Conservation (phyloP, 2,113 vertebrate genomes). For the Siphamia tubifer region DNA sequence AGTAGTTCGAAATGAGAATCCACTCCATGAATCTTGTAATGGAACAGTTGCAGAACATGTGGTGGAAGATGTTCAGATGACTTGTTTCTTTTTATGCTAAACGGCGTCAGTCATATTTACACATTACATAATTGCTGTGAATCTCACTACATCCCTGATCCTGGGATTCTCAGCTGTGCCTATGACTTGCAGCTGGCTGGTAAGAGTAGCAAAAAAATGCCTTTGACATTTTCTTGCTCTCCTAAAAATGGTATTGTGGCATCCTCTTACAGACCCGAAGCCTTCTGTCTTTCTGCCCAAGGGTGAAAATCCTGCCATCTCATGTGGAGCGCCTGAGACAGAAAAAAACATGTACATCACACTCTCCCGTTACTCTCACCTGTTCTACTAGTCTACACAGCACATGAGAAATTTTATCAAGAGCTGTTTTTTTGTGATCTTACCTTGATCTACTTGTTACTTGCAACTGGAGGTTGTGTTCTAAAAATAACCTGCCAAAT, state of each 20-base stretch:
- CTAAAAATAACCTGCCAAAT: no score
- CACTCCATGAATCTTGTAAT: conserved; percentile 48
- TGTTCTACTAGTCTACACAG: background rate
- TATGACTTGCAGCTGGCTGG: conserved; percentile 15
- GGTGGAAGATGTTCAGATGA: conserved; percentile 18
- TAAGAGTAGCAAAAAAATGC: conserved; percentile 15
- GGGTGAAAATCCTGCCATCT: conserved; percentile 1
- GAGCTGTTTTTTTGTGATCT: no score
- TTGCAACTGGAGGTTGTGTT: no score
- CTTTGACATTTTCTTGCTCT: conserved; percentile 20
- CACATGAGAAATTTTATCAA: no score
- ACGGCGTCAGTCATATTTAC: conserved; percentile 35
- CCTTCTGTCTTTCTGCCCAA: background rate
- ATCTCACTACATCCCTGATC: conserved; percentile 1
- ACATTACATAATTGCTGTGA: conserved; percentile 49
- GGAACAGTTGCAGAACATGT: conserved; percentile 35
- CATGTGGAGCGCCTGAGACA: background rate
- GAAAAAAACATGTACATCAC: background rate
- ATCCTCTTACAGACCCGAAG: conserved; percentile 2
- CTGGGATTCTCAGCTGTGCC: conserved; percentile 53
- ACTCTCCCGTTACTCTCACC: conserved; percentile 2
- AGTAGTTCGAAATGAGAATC: conserved; percentile 41
- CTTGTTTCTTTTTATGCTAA: conserved; percentile 37
- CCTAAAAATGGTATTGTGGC: conserved; percentile 18
- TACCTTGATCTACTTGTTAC: no score